Base-by-base conservation (phyloP, 2,797 vertebrate genomes). In the Alosa sapidissima region DNA sequence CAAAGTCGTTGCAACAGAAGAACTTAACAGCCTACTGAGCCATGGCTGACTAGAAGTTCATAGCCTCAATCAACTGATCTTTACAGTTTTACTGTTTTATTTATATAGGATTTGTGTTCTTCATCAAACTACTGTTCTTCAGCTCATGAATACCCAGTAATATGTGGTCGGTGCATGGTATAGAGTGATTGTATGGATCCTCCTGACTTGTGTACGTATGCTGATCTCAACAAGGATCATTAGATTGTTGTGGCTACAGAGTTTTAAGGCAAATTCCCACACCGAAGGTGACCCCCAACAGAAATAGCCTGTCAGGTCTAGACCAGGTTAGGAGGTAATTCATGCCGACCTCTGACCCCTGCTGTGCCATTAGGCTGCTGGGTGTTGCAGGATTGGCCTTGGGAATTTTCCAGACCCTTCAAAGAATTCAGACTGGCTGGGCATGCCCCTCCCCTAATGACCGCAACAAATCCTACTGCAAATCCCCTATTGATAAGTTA, bases 311-410 rank as follows among this genome's bases (percentile, higher is more conserved):
- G 48, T 4, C 83, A 87, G 84, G 62, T 82, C 81, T 13, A 55
- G 41, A 33, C 41, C 24, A 54, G 52, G 82, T 65, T 45, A 82
- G 75, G 72, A 33, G 48, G 51, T 86, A 88, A 90, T 85, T 89
- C 62, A 86, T 78, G 9, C 8, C 2, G 21, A 85, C 84, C 78
- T 85, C 84, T 54, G 82, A 89, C 82, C 84, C 86, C 81, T 83
- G 78, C 24, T 36, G 47, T 65, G 5, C 24, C 84, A 82, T 11
- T 36, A 75, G 62, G 68, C 48, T 83, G 36, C 54, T 84, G 72
- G 55, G 65, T 83, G 83, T 65, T 81, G 54, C 14, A 81, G 85
- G 81, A 68, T 83, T 82, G 82, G 86, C 82, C 83, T 89, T 47
- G 19, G 45, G 68, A 84, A 48, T 81, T n/a, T 60, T 10, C 51